Base-by-base conservation (phyloP, 2,888 invertebrate genomes). In the Mythimna pallens region DNA sequence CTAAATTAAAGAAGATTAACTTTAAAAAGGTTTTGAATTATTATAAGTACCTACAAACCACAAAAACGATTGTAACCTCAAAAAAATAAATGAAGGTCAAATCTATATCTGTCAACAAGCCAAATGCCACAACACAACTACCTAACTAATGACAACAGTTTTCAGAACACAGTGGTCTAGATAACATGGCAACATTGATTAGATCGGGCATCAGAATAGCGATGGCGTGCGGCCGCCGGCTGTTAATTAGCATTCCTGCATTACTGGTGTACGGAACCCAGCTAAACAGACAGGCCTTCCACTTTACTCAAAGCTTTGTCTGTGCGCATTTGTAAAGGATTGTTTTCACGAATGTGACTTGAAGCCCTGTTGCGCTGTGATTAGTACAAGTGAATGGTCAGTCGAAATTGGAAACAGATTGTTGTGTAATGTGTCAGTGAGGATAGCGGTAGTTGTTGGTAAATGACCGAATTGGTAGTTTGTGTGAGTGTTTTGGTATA, bases 161-260 rank as follows among this genome's bases (percentile, higher is more conserved):
- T 78, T 78, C 74, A 74, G 50, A 68, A 65, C 67, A 65, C 79
- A 63, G 65, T 73, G 61, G 73, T 73, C 78, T 81, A 59, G 65
- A 70, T 78, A 78, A 68, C 74, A 82, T 30, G 40, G 78, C 70
- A 78, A 78, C 82, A 78, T 82, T 81, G 81, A 81, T 82, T 83
- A 80, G 76, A 80, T 73, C 77, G 58, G 62, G 63, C 75, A 81
- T 75, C 73, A 76, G 83, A 72, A 82, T 73, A 62, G 82, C 82
- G 78, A 82, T 75, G 64, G 82, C 82, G 79, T 83, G 83, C 71
- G 78, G 72, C 76, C 76, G 84, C 81, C 67, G 71, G 78, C 78
- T 80, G 82, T 85, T 87, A 90, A 91, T 90, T 88, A 90, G 89
- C 86, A 88, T 89, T 86, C 89, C 81, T 77, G 70, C 69, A 75